Base-by-base conservation (phyloP, 2,888 invertebrate genomes). In the Lasius fuliginosus region DNA sequence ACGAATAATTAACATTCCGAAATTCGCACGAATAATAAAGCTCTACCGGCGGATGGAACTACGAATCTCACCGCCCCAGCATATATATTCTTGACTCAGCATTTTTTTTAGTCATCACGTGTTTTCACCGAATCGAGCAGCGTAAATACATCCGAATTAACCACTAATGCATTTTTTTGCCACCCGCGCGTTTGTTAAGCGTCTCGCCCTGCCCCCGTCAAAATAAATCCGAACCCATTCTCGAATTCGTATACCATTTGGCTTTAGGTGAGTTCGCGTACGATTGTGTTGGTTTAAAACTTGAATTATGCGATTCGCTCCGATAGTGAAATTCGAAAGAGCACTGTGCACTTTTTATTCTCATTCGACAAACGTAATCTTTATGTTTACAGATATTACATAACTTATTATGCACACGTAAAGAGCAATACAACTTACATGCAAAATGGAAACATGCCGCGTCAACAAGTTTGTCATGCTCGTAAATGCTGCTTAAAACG, bases 61-160 rank as follows among this genome's bases (percentile, higher is more conserved):
- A 15, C 23, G 67, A 68, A 49, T 76, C 40, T 67, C 68, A 71
- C 73, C 33, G 71, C 23, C 46, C 33, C 60, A 8, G 23, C 42
- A 69, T 36, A 65, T 77, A 60, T 58, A 71, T 71, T 65, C 46
- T 73, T 60, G 79, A 79, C 36, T 73, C 71, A 30, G 71, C 23
- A 46, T 76, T 62, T 56, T 82, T 58, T 71, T 69, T 82, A 64
- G 12, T 33, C 15, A 5, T 15, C 36, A 49, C 62, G 30, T 62
- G 75, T 58, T 64, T 76, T 75, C 40, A n/a, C 40, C 58, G 58
- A 56, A n/a, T 36, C 15, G 46, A 42, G n/a, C 40, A 27, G 15
- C 62, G 82, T 30, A 60, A 86, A 64, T 73, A 53, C 64, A 82
- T 74, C 56, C 46, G 81, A 83, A 85, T 87, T 87, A 87, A 85